phyloP scores from a whole-genome alignment of 2,113 vertebrate genomes.

The Brevimyrus niger region DNA sequence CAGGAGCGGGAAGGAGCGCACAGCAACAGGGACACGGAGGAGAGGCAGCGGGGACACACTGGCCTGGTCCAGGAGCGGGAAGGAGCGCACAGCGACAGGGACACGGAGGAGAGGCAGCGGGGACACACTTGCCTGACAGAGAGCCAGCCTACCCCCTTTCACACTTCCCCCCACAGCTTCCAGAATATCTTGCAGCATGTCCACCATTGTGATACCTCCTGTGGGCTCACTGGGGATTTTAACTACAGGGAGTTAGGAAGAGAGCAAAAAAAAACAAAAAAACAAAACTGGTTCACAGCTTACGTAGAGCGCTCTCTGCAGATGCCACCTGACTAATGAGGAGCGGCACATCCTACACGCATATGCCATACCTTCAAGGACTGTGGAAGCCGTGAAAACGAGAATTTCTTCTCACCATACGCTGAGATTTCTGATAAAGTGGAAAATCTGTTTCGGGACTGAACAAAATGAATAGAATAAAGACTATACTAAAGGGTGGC shows the following conservation, averaged over 20 bases:
- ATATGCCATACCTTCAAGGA: not conserved
- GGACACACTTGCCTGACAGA: not conserved
- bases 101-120: not conserved
- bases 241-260: not conserved
- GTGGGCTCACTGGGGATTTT: not conserved
- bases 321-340: not conserved
- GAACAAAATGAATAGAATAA: not conserved
- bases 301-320: not conserved
- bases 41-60: not conserved
- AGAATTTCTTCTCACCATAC: not conserved
- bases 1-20: no score
- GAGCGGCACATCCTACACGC: not conserved
- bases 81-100: not conserved
- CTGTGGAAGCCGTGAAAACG: not conserved
- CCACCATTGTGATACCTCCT: not conserved
- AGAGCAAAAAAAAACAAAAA: not conserved
- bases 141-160: not conserved
- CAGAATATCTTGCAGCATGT: not conserved
- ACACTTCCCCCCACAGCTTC: not conserved
- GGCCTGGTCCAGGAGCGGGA: not conserved
- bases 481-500: not conserved
- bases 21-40: not conserved
- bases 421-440: not conserved
- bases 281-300: not conserved
- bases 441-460: not conserved